Percentiles rank a stretch among this genome's conserved stretches.
phyloP scores from a whole-genome alignment of 2,113 vertebrate genomes.

The Agelaius tricolor region DNA sequence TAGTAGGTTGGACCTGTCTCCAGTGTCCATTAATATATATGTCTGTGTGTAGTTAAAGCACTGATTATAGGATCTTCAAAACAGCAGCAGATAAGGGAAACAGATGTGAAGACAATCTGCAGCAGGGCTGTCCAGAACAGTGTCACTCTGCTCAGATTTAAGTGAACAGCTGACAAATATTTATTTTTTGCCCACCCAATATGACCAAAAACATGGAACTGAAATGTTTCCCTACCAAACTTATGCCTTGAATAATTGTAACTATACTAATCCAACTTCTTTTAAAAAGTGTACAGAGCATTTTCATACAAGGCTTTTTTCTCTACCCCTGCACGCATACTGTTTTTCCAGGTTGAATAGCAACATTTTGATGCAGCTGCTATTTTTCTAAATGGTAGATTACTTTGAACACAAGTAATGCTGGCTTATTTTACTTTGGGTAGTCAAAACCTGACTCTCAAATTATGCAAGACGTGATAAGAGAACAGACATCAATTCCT shows the following conservation, averaged over 20 bases:
- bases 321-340: neutral
- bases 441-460: neutral
- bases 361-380: neutral
- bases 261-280: neutral
- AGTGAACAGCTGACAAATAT: neutral
- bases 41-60: slow-evolving; percentile 32
- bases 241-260: neutral
- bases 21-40: slow-evolving; percentile 60
- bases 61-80: slow-evolving; percentile 44
- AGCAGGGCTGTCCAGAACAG: neutral
- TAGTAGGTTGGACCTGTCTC: slow-evolving; percentile 59
- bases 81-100: slow-evolving; percentile 50
- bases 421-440: neutral
- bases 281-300: neutral
- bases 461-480: neutral
- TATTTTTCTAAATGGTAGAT: neutral
- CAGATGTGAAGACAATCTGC: slow-evolving; percentile 40
- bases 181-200: neutral
- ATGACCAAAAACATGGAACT: neutral
- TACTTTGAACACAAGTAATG: neutral
- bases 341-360: neutral
- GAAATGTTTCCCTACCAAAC: neutral
- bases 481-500: neutral
- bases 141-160: neutral
- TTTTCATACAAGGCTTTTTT: neutral